Evolutionary conservation across 2,888 invertebrate species (phyloP).

Genomic region (Serripes groenlandicus): DNA sequence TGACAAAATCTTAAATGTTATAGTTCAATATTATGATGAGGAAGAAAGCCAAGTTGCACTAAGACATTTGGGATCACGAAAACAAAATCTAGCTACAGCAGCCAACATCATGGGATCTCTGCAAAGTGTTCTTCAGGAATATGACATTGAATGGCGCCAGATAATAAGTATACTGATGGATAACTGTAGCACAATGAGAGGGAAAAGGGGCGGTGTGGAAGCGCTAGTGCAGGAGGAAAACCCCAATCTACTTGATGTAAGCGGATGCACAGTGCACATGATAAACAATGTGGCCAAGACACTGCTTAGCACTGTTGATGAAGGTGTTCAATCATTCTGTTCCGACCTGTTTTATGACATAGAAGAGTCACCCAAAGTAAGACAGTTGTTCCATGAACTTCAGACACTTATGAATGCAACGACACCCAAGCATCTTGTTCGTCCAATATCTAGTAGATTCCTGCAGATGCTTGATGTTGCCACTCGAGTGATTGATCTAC

Average conservation of each 20-base stretch:
- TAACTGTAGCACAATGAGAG: conserved; percentile 51
- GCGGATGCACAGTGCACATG: conserved; percentile 48
- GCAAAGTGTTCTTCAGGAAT: conserved; percentile 23
- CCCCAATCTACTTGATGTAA: conserved; percentile 26
- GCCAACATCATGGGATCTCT: conserved; percentile 17
- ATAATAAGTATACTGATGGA: conserved; percentile 48
- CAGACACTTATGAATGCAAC: conserved; percentile 20
- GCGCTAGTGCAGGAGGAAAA: conserved; percentile 28
- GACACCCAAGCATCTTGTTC: conserved; percentile 27
- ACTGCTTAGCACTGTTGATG: conserved; percentile 26
- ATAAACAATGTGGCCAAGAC: conserved; percentile 44
- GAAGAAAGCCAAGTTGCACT: background rate
- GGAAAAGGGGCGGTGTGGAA: conserved; percentile 38
- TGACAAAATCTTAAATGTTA: conserved; percentile 41
- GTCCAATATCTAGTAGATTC: conserved; percentile 47
- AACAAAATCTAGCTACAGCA: conserved; percentile 41
- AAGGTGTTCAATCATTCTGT: conserved; percentile 8
- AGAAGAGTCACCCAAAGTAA: conserved; percentile 52
- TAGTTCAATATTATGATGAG: conserved; percentile 37
- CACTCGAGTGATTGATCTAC: conserved; percentile 1
- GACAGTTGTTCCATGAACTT: conserved; percentile 27
- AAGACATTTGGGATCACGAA: conserved; percentile 30
- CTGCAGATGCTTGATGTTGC: conserved; percentile 47
- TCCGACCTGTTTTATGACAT: conserved; percentile 49
- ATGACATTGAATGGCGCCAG: conserved; percentile 25